A percentile compares a stretch with the other conserved stretches of the same genome.
phyloP scores from a whole-genome alignment of 2,797 vertebrate genomes.

The Scarus forsteni region DNA sequence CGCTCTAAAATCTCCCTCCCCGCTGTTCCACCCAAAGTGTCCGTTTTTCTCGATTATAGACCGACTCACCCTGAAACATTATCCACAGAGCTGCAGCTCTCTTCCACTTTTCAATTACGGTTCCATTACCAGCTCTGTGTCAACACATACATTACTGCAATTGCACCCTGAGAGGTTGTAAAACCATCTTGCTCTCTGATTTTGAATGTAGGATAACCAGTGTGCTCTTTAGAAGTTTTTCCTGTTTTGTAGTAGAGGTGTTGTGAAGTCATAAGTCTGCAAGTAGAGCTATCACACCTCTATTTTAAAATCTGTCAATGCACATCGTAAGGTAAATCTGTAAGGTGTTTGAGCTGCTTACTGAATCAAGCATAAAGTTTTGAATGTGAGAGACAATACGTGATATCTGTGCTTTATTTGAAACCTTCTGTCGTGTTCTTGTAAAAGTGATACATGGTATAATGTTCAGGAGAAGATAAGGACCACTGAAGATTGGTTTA shows the following conservation, averaged over 20 bases:
- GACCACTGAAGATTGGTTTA: too few relatives aligned
- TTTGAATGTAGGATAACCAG: not conserved
- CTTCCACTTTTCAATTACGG: slow-evolving; percentile 36
- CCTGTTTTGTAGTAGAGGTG: not conserved
- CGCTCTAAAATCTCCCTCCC: slow-evolving; percentile 17
- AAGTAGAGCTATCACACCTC: not conserved
- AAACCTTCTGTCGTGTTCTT: not conserved
- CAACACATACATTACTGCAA: slow-evolving; percentile 26
- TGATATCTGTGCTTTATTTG: not conserved
- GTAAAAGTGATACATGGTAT: too few relatives aligned
- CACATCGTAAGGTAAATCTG: not conserved
- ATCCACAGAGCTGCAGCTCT: slow-evolving; percentile 27
- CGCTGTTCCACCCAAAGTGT: slow-evolving; percentile 26
- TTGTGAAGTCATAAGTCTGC: not conserved
- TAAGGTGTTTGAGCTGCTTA: slow-evolving; percentile 1
- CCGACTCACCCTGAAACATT: slow-evolving; percentile 26
- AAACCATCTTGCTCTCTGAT: not conserved
- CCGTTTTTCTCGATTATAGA: slow-evolving; percentile 33
- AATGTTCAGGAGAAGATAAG: too few relatives aligned
- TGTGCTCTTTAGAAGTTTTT: not conserved
- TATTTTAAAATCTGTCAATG: slow-evolving; percentile 2
- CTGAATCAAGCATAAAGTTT: not conserved
- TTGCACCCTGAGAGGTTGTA: slow-evolving; percentile 4
- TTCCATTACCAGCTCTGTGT: slow-evolving; percentile 32
- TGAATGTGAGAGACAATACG: not conserved